Base-by-base conservation (phyloP, 2,888 invertebrate species). In the Cremastobaeus sp. region DNA sequence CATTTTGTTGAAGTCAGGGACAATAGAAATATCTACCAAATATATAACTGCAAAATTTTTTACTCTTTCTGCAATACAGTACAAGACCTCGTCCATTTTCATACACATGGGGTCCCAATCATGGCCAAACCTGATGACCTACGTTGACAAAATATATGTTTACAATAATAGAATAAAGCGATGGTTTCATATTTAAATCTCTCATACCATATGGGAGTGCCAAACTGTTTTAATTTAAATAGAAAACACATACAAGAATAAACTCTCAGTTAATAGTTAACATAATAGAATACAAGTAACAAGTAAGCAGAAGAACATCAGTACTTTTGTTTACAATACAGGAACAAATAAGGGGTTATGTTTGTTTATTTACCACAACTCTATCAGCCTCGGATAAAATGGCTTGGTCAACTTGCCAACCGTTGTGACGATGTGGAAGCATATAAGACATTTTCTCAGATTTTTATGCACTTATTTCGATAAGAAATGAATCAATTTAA, bases 81-180 rank as follows among this genome's bases (percentile, higher is more conserved):
- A 98, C 34, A 98, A 89, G 0, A 97, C 96, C 90, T 99, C 99
- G 83, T 99, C 99, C 99, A 99, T 99, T 89, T 98, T 97, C 99
- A 99, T 99, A 86, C 99, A 99, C 0, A 98, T 97, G 0, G 99
- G 99, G 87, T 99, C 99, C 99, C 99, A 99, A 91, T 99, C 99
- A 87, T 99, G 99, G 0, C 99, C 99, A 88, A 99, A 99, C 65
- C 99, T 91, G 74, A 99, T 98, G 0, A 96, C 95, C 95, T 96
- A 81, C n/a, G n/a, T n/a, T 12, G 85, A 82, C 37, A 45, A 21
- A 30, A 39, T 18, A 20, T 39, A 11, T 17, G 8, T 37, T 45
- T 28, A 62, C 18, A 43, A 18, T 12, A 12, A 18, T 20, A 52
- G n/a, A n/a, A n/a, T n/a, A n/a, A n/a, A n/a, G n/a, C n/a, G n/a